phyloP scores from a whole-genome alignment of 2,888 invertebrate species.

The Pseudoips prasinana region DNA sequence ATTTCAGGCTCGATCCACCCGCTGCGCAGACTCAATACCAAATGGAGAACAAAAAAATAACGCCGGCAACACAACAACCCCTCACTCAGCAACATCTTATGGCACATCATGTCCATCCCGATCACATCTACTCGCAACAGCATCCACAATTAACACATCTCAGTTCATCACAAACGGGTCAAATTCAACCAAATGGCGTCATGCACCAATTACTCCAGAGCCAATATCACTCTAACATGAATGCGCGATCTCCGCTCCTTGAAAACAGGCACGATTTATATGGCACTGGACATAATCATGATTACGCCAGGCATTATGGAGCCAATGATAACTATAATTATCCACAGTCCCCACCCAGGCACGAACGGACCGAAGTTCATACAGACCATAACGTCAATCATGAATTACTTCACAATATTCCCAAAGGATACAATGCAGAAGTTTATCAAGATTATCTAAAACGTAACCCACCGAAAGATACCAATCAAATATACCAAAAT shows the following conservation, averaged over 20 bases:
- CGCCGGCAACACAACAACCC: conserved; percentile 81
- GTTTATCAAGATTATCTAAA: conserved; percentile 80
- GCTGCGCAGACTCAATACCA: conserved; percentile 81
- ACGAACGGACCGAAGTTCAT: conserved; percentile 66
- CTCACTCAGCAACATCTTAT: conserved; percentile 71
- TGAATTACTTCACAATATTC: conserved; percentile 68
- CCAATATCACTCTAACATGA: conserved; percentile 73
- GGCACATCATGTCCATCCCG: conserved; percentile 76
- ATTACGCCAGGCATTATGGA: conserved; percentile 79
- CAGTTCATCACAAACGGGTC: conserved; percentile 62
- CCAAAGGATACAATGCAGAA: conserved; percentile 82
- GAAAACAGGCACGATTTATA: conserved; percentile 82
- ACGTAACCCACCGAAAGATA: conserved; percentile 81
- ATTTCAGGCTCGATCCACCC: conserved; percentile 87
- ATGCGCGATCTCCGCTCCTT: conserved; percentile 73
- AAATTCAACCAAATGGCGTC: conserved; percentile 78
- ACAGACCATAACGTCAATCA: conserved; percentile 74
- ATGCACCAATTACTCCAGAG: conserved; percentile 79
- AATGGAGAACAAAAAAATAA: conserved; percentile 85
- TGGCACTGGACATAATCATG: conserved; percentile 77
- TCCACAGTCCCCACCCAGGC: conserved; percentile 72
- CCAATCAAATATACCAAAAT: conserved; percentile 81
- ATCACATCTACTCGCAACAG: conserved; percentile 75
- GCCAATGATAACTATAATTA: conserved; percentile 81
- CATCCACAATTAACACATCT: conserved; percentile 67